phyloP scores from a whole-genome alignment of 2,113 vertebrate genomes.

The Marmota monax region DNA sequence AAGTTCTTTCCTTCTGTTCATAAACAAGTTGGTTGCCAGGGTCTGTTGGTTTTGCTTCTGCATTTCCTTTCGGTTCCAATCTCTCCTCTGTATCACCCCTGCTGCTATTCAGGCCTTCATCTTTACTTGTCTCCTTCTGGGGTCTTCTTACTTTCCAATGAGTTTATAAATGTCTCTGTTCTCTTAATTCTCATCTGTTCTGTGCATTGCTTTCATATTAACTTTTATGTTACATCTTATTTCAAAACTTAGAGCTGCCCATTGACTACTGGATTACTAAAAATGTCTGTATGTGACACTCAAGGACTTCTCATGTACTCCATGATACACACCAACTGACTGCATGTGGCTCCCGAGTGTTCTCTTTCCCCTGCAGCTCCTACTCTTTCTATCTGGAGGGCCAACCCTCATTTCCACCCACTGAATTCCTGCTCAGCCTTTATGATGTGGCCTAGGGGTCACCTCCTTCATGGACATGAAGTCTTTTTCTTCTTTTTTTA shows the following conservation, averaged over 20 bases:
- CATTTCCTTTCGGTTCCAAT: not conserved
- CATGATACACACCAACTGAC: not conserved
- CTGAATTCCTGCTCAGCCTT: slow-evolving; percentile 5
- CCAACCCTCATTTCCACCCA: not conserved
- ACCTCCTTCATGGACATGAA: not conserved
- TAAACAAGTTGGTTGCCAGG: not conserved
- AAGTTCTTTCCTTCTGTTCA: not conserved
- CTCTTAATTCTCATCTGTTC: not conserved
- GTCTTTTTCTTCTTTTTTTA: too few relatives aligned
- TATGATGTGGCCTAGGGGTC: not conserved
- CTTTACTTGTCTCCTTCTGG: not conserved
- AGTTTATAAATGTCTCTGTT: not conserved
- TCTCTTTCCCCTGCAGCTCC: not conserved
- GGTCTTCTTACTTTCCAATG: not conserved
- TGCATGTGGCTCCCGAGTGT: not conserved
- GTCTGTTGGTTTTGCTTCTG: not conserved
- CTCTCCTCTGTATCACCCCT: not conserved
- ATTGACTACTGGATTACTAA: not conserved
- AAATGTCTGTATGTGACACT: not conserved
- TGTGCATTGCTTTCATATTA: not conserved
- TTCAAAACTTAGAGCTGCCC: slow-evolving; percentile 27
- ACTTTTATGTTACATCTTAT: not conserved
- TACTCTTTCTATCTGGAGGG: not conserved
- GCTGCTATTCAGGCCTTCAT: not conserved
- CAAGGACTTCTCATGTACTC: not conserved